phyloP scores from a whole-genome alignment of 2,797 vertebrate genomes.

The Pangasius sanitwongsei region DNA sequence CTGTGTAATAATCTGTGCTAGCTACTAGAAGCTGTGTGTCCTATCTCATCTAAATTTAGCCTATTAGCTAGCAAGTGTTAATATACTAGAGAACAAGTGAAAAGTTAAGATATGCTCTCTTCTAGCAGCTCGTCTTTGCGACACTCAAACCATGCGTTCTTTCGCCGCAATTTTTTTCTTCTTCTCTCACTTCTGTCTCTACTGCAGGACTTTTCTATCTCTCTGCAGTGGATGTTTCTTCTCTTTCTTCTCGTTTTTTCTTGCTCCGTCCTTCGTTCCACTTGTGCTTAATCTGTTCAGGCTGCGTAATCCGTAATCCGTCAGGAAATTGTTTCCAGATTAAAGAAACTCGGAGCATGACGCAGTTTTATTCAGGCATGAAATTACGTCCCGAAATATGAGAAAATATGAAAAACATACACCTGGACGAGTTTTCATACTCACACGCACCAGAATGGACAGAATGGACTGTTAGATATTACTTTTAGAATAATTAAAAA shows the following conservation, averaged over 20 bases:
- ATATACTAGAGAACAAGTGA: neutral
- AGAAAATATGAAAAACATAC: slow-evolving; percentile 24
- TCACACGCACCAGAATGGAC: neutral
- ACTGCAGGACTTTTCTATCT: slow-evolving; percentile 19
- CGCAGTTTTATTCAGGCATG: slow-evolving; percentile 81
- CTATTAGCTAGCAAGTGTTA: neutral
- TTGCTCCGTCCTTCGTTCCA: slow-evolving; percentile 22
- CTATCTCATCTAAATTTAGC: neutral
- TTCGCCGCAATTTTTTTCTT: neutral
- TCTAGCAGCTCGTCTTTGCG: neutral
- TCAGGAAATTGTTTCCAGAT: slow-evolving; percentile 80
- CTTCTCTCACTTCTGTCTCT: neutral
- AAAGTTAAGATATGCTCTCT: neutral
- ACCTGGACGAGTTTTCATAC: slow-evolving; percentile 14
- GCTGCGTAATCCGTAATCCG: slow-evolving; percentile 52
- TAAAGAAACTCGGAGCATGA: slow-evolving; percentile 77
- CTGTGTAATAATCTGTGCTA: neutral
- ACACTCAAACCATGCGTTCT: neutral
- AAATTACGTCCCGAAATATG: slow-evolving; percentile 73
- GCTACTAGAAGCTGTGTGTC: no score
- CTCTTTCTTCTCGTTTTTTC: slow-evolving; percentile 10
- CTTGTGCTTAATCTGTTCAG: slow-evolving; percentile 80
- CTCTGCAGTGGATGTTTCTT: neutral
- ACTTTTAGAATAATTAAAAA: neutral
- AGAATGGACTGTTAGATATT: neutral